Percentiles rank a stretch among this genome's conserved stretches.
These are phyloP conservation scores for Molossus alvarezi DNA, from an alignment of 2,797 vertebrate genomes.

Conservation along the genomic window DNA sequence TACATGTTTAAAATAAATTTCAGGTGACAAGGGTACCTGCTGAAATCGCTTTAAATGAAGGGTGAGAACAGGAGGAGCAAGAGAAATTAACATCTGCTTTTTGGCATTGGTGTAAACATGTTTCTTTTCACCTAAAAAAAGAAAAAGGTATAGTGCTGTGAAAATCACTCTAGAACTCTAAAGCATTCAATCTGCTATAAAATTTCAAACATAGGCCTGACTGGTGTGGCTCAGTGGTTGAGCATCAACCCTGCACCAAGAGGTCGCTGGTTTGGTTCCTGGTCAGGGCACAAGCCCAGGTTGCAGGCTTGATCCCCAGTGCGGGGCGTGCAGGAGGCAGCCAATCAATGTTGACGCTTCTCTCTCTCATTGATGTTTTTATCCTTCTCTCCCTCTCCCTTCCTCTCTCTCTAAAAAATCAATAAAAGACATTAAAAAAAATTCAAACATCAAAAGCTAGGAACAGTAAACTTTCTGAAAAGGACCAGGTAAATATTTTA, in stretches of 20 bases:
- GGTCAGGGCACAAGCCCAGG: too few species aligned
- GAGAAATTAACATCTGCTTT: conserved; percentile 98
- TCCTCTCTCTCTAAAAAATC: too few species aligned
- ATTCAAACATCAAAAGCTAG: conserved; percentile 2
- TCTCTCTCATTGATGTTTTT: too few species aligned
- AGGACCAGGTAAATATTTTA: conserved; percentile 15
- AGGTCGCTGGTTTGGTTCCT: too few species aligned
- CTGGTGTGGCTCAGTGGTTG: too few species aligned
- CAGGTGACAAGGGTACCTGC: conserved; percentile 90
- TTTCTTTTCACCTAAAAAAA: conserved; percentile 92
- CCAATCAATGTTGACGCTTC: too few species aligned
- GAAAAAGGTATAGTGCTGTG: conserved; percentile 46
- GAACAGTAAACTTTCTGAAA: conserved; percentile 15
- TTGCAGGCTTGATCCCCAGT: too few species aligned
- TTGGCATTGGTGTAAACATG: conserved; percentile 96
- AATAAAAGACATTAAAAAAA: neutral
- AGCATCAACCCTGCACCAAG: too few species aligned
- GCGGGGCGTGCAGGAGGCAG: too few species aligned
- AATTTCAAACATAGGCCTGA: neutral
- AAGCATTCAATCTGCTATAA: conserved; percentile 42
- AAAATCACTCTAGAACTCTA: neutral
- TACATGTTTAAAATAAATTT: conserved; percentile 34
- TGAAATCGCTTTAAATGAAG: conserved; percentile 99
- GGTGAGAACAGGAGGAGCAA: conserved; percentile 95
- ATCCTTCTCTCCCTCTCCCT: too few species aligned